Base-by-base conservation (phyloP, 1,140 invertebrate species). In the Acromyrmex charruanus region DNA sequence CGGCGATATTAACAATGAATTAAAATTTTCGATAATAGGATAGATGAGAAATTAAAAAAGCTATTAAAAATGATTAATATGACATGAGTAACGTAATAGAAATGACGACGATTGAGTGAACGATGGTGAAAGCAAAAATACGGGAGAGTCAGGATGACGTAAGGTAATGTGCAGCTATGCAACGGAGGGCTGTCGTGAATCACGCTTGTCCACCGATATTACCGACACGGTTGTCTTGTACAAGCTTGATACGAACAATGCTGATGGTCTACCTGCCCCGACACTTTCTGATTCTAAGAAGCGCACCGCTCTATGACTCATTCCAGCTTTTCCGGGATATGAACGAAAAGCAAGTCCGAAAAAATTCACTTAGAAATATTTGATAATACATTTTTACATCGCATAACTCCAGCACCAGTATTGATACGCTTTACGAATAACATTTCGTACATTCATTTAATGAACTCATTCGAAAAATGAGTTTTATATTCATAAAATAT, bases 81-180 rank as follows among this genome's bases (percentile, higher is more conserved):
- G 12, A 2, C 7, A 25, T 28, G 31, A 63, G 49, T 55, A 68
- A 66, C 21, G 59, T 28, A 28, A 61, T n/a, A n/a, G 55, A 51
- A 66, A 87, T 82, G 65, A 81, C 77, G 25, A 65, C 44, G 58
- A 71, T 55, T 25, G 21, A 71, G 39, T 71, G 86, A 87, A 85
- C 31, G 59, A 66, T 39, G 75, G 89, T 90, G 92, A 93, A 93
- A 93, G 92, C 90, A 88, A 87, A 90, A 79, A 88, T 44, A 58
- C 51, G 72, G 18, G 61, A 79, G 77, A 63, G n/a, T 25, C 65
- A 6, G 51, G 35, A 49, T 72, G 84, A 87, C 77, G 88, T 72
- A 80, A 89, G 71, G 14, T 21, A 77, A 39, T 44, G 81, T 81
- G 77, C 72, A 88, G 61, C 69, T 86, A 86, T 55, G 72, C 79